phyloP scores from a whole-genome alignment of 2,113 vertebrate genomes.

The Okapia johnstoni region DNA sequence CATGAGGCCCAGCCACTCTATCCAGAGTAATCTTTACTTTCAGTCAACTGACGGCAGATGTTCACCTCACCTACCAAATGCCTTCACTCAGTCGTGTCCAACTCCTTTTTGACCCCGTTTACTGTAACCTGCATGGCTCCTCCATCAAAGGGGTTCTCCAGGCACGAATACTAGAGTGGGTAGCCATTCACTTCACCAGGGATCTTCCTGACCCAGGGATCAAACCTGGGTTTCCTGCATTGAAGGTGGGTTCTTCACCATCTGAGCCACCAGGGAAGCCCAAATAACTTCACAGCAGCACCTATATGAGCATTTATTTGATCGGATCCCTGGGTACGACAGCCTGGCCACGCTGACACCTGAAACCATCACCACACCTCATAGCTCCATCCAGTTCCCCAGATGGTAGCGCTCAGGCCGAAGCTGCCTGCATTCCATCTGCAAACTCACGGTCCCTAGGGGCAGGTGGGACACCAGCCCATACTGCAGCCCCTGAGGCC shows the following conservation, averaged over 20 bases:
- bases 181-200: neutral
- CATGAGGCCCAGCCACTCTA: neutral
- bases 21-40: neutral
- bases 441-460: neutral
- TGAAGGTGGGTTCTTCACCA: neutral
- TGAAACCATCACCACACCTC: neutral
- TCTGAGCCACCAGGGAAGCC: neutral
- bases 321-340: fast-evolving
- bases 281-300: neutral
- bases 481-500: fast-evolving
- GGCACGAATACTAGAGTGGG: neutral
- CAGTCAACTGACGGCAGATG: neutral
- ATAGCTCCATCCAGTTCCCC: no score
- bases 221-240: neutral
- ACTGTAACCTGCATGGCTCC: neutral
- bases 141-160: neutral
- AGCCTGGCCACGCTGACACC: neutral
- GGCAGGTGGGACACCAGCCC: no score
- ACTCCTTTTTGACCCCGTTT: neutral
- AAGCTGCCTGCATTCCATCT: neutral
- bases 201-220: neutral
- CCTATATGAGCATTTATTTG: no score
- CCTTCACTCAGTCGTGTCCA: neutral
- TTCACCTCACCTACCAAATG: neutral
- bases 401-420: fast-evolving